Evolutionary conservation across 2,113 vertebrate species (phyloP), one percentile per base, ranked within the genome.

Genomic region (Rattus rattus): DNA sequence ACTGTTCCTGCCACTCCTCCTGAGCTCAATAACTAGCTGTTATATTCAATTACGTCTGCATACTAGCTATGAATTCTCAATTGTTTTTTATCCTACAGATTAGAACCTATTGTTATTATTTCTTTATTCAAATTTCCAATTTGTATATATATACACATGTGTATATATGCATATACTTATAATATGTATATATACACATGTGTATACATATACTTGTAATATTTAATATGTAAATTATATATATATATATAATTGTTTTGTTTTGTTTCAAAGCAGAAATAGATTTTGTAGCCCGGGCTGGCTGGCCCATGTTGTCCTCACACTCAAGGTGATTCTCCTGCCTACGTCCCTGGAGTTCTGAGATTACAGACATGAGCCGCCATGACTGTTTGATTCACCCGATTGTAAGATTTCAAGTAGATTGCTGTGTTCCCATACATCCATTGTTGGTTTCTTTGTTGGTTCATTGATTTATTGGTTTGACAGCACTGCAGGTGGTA

Each of bases 381-480:
- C 30, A 69, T 13, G 5, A 17, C 65, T 54, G 20, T 52, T 52
- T 70, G 47, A 52, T 87, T 87, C 65, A 17, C 43, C 49, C 39
- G 3, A 30, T 17, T 2, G 0, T 49, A 36, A 19, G 0, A 14
- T 65, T 43, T 59, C 72, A 12, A 22, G 1, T 6, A 30, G 63
- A 54, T 72, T 14, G 11, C 16, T 22, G 2, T 33, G 49, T 33
- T 52, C 80, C 33, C 6, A 10, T n/a, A 24, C 24, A 73, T 19
- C 22, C n/a, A 4, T 9, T 54, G 36, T 72, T 56, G 36, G 30
- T 26, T n/a, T 54, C 67, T 69, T 69, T 69, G 16, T 69, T 33
- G 36, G 17, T 67, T 20, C 17, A 43, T 26, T 28, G 24, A 33
- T 67, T 49, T 33, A 76, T 72, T n/a, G 36, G 26, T 20, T 49